phyloP scores from a whole-genome alignment of 2,797 vertebrate genomes.

The Rhinatrema bivittatum region DNA sequence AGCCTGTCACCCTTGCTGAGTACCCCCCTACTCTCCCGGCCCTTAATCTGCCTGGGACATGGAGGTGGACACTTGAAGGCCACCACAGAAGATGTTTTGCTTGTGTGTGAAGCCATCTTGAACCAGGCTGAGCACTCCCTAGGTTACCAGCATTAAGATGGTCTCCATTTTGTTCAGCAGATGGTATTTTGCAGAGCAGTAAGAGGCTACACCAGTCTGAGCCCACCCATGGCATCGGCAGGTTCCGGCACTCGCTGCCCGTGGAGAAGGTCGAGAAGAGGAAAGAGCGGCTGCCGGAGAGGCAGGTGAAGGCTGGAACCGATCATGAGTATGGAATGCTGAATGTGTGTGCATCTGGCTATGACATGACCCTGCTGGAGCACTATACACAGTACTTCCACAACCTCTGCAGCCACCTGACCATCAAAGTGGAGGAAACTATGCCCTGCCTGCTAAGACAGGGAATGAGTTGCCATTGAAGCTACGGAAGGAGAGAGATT shows the following conservation, averaged over 20 bases:
- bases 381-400: constrained; percentile 77
- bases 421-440: constrained; percentile 65
- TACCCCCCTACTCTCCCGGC: too few relatives aligned
- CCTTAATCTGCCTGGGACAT: too few relatives aligned
- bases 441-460: too few relatives aligned
- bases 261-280: constrained; percentile 60
- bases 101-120: too few relatives aligned
- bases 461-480: too few relatives aligned
- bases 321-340: constrained; percentile 67
- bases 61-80: too few relatives aligned
- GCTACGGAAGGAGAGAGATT: too few relatives aligned
- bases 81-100: too few relatives aligned
- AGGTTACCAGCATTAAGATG: too few relatives aligned
- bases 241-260: constrained; percentile 65
- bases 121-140: too few relatives aligned
- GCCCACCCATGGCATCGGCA: constrained; percentile 80
- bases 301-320: constrained; percentile 51
- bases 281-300: constrained; percentile 59
- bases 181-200: constrained; percentile 20
- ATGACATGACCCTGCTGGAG: constrained; percentile 80
- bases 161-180: too few relatives aligned
- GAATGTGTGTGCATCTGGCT: constrained; percentile 71
- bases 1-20: too few relatives aligned
- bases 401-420: constrained; percentile 72
- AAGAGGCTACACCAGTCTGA: constrained; percentile 60